Evolutionary conservation across 2,888 invertebrate genomes (phyloP).

Genomic region (Erebia aethiops): DNA sequence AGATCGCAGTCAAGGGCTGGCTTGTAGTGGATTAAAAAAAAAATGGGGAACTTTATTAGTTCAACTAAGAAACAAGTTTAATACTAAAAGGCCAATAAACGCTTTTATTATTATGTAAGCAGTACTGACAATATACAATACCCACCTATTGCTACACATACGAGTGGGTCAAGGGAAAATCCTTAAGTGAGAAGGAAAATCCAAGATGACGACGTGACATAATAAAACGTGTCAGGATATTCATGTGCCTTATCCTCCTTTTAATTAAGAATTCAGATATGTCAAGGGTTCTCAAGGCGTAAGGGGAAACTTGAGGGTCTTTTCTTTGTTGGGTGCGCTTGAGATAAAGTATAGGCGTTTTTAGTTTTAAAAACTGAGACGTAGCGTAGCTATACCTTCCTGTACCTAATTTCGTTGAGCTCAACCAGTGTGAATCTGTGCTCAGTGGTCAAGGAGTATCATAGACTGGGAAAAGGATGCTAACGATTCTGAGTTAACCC

Average conservation of each 20-base stretch:
- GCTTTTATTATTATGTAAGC: conserved; percentile 8
- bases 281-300: conserved; percentile 11
- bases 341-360: not conserved
- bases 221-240: conserved; percentile 39
- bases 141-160: conserved; percentile 14
- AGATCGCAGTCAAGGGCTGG: too few species aligned
- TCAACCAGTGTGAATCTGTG: too few species aligned
- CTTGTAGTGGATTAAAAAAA: too few species aligned
- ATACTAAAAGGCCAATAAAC: not conserved
- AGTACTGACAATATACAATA: not conserved
- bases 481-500: too few species aligned
- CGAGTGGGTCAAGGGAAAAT: conserved; percentile 60
- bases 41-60: too few species aligned
- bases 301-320: not conserved
- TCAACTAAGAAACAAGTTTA: not conserved
- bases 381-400: too few species aligned
- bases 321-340: not conserved
- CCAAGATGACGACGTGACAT: conserved; percentile 44
- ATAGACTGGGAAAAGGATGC: too few species aligned
- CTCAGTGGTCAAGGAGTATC: too few species aligned
- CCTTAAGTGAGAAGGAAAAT: conserved; percentile 45
- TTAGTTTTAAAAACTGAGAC: too few species aligned
- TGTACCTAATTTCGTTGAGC: too few species aligned
- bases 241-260: conserved; percentile 49
- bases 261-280: conserved; percentile 31